Evolutionary conservation across 35 echinoderm and acorn worm genomes (phyloP), one percentile per base, ranked within the genome.

Genomic region (Hemicentrotus pulcherrimus): DNA sequence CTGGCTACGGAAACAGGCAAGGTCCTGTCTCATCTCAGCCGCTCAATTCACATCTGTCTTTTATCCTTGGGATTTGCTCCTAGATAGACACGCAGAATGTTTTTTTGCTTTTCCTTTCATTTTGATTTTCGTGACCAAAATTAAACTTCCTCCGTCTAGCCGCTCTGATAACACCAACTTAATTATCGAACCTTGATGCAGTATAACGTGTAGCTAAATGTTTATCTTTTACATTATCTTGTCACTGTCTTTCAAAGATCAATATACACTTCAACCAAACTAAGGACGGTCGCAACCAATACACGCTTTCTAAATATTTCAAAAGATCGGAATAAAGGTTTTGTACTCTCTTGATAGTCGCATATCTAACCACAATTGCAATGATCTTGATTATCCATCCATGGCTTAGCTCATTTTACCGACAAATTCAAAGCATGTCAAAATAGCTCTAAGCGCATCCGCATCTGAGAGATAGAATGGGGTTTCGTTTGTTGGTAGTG

Each of bases 401-500:
- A 78, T 22, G 65, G 22, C 65, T 78, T 28, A 28, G 61, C 61
- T 70, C 61, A 70, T 70, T 70, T 70, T 70, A 22, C 61, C 61
- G 61, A 70, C 61, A 70, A 70, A 70, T 24, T 70, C 18, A 70
- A 70, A n/a, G 65, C 19, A 78, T 78, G 65, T 78, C 65, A 78
- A 78, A 78, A 78, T 78, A 78, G 22, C 65, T 78, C n/a, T n/a
- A 8, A 78, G 65, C 65, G 65, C 18, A 78, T 78, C 65, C 65
- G 19, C 65, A 78, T 78, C 24, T 5, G 2, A 16, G 11, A 59
- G 52, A 59, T 78, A 78, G 65, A 78, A 78, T 78, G 65, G 28
- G 65, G 65, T 78, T 78, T 78, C 65, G 65, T 78, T 78, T 78
- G 65, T 78, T 78, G 65, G 65, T 78, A 78, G 65, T 78, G 28